Evolutionary conservation across 2,113 vertebrate species (phyloP).

Genomic region (Dipodomys merriami): DNA sequence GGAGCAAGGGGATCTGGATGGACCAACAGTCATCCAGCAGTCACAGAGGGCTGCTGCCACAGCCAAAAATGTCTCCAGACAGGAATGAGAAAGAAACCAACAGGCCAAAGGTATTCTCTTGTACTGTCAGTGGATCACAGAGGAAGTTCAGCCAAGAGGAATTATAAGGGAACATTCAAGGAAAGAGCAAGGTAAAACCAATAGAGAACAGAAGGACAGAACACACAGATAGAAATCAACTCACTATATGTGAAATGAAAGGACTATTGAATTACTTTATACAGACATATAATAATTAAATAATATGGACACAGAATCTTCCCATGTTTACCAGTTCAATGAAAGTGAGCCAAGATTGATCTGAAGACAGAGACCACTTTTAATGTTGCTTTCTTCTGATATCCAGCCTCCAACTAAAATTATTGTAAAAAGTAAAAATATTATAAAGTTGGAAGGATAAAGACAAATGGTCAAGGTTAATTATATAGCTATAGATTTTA

Average conservation of each 20-base stretch:
- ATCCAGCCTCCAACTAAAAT: not conserved
- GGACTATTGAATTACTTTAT: not conserved
- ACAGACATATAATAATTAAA: not conserved
- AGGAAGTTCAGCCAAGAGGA: not conserved
- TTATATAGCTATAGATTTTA: not conserved
- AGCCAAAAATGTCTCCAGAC: not conserved
- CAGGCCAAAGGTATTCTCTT: not conserved
- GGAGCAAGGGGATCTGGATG: rapidly evolving
- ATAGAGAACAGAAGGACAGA: not conserved
- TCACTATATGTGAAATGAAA: not conserved
- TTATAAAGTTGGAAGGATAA: not conserved
- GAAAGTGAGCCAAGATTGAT: not conserved
- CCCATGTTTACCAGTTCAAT: not conserved
- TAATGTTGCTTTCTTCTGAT: not conserved
- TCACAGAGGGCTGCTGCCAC: too few species aligned
- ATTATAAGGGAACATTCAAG: not conserved
- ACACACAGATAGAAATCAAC: not conserved
- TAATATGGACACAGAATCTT: not conserved
- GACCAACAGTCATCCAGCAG: rapidly evolving
- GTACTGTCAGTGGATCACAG: not conserved
- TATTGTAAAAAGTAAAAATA: not conserved
- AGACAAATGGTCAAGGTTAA: not conserved
- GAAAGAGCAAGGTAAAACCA: not conserved
- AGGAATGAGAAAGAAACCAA: not conserved
- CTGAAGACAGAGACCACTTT: not conserved